Evolutionary conservation across 2,113 vertebrate genomes (phyloP).

Genomic region (Apteryx owenii): DNA sequence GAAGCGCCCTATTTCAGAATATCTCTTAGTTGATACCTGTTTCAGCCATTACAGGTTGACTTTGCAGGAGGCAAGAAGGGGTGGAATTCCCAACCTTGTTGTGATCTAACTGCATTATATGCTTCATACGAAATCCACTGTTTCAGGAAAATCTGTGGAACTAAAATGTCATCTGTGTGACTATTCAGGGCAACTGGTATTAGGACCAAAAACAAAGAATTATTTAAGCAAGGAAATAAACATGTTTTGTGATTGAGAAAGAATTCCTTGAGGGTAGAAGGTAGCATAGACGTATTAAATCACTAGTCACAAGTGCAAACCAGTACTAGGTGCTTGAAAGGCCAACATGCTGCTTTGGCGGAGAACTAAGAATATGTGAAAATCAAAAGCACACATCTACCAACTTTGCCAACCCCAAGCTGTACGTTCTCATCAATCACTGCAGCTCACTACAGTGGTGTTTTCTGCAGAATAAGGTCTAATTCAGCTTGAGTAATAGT

Average conservation of each 20-base stretch:
- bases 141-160: background rate
- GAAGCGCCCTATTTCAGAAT: background rate
- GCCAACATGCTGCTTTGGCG: background rate
- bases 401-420: background rate
- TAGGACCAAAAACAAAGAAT: background rate
- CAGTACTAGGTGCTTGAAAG: background rate
- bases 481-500: background rate
- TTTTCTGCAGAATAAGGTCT: background rate
- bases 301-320: background rate
- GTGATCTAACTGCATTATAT: background rate
- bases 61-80: background rate
- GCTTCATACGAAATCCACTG: background rate
- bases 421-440: background rate
- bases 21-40: fast-evolving
- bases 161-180: background rate
- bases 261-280: background rate
- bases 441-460: background rate
- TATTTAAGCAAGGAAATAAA: background rate
- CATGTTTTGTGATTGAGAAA: background rate
- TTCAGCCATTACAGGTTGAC: background rate
- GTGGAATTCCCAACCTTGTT: background rate
- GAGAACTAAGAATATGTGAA: background rate
- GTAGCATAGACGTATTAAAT: background rate
- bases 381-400: background rate
- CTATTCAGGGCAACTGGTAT: background rate